These are phyloP conservation scores for Ascidia mentula DNA, from an alignment of 23 tunicate genomes.

Conservation along the genomic window DNA sequence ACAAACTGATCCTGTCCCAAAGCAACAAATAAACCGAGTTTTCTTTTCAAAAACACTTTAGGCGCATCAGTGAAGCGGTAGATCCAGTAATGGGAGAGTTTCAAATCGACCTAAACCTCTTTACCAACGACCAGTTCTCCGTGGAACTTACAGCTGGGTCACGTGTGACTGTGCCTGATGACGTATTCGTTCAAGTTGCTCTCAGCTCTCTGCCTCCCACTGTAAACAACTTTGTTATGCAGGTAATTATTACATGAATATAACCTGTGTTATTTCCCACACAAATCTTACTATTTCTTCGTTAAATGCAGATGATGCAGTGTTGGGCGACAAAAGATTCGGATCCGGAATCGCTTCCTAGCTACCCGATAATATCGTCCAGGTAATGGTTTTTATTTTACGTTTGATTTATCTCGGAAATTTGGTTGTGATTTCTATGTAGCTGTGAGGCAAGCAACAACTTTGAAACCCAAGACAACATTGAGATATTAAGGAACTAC, in stretches of 20 bases:
- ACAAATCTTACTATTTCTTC: no score
- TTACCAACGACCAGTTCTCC: neutral
- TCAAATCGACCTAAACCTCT: neutral
- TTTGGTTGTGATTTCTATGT: neutral
- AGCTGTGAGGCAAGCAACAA: neutral
- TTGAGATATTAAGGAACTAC: neutral
- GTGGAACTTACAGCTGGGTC: neutral
- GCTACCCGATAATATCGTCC: neutral
- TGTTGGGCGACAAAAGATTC: neutral
- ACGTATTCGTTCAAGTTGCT: neutral
- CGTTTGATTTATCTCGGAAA: neutral
- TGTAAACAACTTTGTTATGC: neutral
- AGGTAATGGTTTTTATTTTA: neutral
- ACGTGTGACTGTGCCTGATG: neutral
- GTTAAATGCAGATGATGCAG: neutral
- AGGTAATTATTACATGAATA: neutral
- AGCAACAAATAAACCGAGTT: no score
- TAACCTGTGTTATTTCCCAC: no score
- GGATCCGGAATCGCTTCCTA: neutral
- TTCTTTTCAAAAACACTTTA: no score
- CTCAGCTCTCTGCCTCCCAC: neutral
- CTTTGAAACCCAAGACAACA: neutral
- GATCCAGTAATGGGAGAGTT: neutral
- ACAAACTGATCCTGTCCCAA: no score
- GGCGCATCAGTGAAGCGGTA: neutral